Conservation (phyloP, 2,888 invertebrate species). For the Sminthurinus aureus region DNA sequence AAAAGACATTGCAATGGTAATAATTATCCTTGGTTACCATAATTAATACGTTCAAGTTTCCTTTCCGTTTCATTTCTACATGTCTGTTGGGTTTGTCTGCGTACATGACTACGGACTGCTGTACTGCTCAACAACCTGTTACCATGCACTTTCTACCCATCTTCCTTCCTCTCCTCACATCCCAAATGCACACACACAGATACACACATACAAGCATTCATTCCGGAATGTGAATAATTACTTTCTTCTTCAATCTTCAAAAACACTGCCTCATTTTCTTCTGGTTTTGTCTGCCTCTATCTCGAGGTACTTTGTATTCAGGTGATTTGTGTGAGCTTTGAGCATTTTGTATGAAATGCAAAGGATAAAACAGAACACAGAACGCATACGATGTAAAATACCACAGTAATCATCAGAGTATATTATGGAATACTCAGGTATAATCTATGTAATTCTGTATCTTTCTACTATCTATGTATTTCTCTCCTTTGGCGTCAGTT, state of each 20-base stretch:
- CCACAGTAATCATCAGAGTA: too few relatives aligned
- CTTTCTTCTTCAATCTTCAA: not conserved
- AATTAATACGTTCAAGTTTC: not conserved
- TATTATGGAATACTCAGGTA: too few relatives aligned
- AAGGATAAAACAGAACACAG: too few relatives aligned
- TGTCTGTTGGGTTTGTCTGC: too few relatives aligned
- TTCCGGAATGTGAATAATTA: not conserved
- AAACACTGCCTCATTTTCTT: not conserved
- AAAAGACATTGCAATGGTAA: not conserved
- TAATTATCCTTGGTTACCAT: not conserved
- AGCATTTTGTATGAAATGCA: too few relatives aligned
- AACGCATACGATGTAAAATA: too few relatives aligned
- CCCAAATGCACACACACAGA: not conserved
- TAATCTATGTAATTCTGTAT: too few relatives aligned
- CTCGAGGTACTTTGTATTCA: not conserved
- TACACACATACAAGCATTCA: not conserved
- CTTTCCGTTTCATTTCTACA: conserved; percentile 3
- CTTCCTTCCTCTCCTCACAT: not conserved
- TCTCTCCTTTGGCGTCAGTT: too few relatives aligned
- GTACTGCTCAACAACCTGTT: not conserved
- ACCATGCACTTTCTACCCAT: not conserved
- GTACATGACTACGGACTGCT: not conserved
- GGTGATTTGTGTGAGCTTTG: too few relatives aligned
- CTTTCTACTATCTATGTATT: too few relatives aligned
- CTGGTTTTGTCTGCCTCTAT: not conserved